Evolutionary conservation across 2,888 invertebrate genomes (phyloP), one percentile per base, ranked within the genome.

Genomic region (Exephanes ischioxanthus): DNA sequence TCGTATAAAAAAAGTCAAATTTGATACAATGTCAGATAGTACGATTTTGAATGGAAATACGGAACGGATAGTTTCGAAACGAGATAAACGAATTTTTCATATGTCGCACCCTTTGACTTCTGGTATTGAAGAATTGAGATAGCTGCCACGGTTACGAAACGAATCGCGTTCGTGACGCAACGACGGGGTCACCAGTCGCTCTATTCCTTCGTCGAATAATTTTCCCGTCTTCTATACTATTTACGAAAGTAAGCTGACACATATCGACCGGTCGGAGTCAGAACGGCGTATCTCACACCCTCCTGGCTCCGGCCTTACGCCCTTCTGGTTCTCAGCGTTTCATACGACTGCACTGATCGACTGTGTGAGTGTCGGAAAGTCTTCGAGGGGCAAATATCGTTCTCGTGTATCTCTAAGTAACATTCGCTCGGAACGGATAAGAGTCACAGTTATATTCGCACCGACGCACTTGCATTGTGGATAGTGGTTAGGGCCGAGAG

Each of bases 401-500:
- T 45, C 45, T 53, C n/a, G 14, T 30, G 30, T 30, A 63, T 63
- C 26, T 30, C 19, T 6, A 19, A 53, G 19, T 19, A 19, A 51
- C 19, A 48, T 76, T 66, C 19, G 14, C 11, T n/a, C 30, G 37
- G 19, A 30, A n/a, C 45, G 30, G 22, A 58, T 11, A 26, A 48
- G 30, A 63, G 48, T 76, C 33, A 66, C 75, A 33, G 75, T 76
- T 75, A 63, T 45, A 41, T 75, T 75, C n/a, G 45, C 58, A 55
- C 55, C 37, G 72, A 78, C 30, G 48, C 45, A 61, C 73, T 72
- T 72, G 76, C 68, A 81, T 84, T 84, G 73, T 41, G 80, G 73
- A 81, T 84, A 73, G 77, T 51, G 53, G 80, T 81, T 84, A 82
- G 85, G 70, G 75, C 63, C 66, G 73, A 79, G 73, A 33, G 66